These are phyloP conservation scores for Alviniconcha marisindica DNA, from an alignment of 1,140 invertebrate species.

Conservation along the genomic window DNA sequence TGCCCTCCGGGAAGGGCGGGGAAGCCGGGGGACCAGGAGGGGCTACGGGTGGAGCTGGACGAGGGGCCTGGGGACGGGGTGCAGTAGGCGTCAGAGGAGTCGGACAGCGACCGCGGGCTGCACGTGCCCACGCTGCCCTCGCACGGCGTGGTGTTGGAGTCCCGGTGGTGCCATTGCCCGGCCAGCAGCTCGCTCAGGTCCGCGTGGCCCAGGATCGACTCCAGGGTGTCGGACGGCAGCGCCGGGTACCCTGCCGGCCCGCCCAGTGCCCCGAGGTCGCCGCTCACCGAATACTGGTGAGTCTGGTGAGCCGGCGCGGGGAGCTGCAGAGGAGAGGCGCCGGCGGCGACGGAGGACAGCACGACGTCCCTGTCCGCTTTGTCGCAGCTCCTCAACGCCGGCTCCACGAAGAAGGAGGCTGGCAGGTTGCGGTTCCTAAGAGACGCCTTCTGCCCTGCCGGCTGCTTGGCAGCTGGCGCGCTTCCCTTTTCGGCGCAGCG, in stretches of 20 bases:
- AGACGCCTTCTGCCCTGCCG: slow-evolving; percentile 52
- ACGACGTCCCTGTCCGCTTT: not conserved
- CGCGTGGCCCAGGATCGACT: slow-evolving; percentile 59
- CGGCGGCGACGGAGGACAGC: not conserved
- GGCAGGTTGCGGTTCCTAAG: slow-evolving; percentile 66
- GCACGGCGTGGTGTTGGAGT: slow-evolving; percentile 46
- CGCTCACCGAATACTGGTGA: slow-evolving; percentile 21
- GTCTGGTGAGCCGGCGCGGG: not conserved
- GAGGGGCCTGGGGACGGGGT: slow-evolving; percentile 44
- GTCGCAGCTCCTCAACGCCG: slow-evolving; percentile 35
- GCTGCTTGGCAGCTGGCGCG: not conserved
- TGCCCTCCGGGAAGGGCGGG: not conserved
- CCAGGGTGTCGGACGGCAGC: slow-evolving; percentile 57
- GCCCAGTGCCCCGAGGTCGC: not conserved
- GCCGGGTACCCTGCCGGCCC: not conserved
- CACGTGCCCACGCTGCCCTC: slow-evolving; percentile 49
- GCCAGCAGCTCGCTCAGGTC: slow-evolving; percentile 58
- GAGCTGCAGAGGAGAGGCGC: not conserved
- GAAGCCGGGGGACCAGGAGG: slow-evolving; percentile 35
- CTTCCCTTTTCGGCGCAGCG: slow-evolving; percentile 60
- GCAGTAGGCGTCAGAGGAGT: slow-evolving; percentile 56
- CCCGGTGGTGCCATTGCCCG: slow-evolving; percentile 52
- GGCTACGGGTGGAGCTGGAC: slow-evolving; percentile 23
- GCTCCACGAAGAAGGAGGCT: slow-evolving; percentile 70
- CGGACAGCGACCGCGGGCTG: slow-evolving; percentile 54